Conservation (phyloP, 2,797 vertebrate genomes). For the Urocyon cinereoargenteus region DNA sequence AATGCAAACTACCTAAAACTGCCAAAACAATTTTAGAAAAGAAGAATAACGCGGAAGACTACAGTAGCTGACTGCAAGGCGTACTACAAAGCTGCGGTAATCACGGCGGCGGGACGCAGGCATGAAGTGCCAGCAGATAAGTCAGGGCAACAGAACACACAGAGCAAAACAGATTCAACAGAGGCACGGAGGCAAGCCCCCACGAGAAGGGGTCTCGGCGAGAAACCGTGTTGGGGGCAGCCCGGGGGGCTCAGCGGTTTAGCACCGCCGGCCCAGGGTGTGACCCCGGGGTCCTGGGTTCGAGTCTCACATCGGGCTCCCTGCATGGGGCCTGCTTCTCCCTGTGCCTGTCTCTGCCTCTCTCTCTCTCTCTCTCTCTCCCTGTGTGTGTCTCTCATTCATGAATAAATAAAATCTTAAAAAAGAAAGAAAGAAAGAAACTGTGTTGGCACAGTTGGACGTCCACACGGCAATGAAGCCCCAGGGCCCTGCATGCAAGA, state of each 20-base stretch:
- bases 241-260: too few species aligned
- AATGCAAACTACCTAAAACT: background rate
- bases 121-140: fast-evolving
- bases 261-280: too few species aligned
- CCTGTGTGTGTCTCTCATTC: too few species aligned
- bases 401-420: too few species aligned
- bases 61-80: background rate
- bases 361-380: too few species aligned
- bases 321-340: too few species aligned
- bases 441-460: fast-evolving
- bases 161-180: fast-evolving
- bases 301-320: too few species aligned
- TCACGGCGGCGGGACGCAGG: fast-evolving
- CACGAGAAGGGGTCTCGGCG: fast-evolving
- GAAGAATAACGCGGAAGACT: background rate
- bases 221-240: background rate
- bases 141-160: fast-evolving
- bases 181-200: background rate
- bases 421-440: too few species aligned
- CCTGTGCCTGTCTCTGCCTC: too few species aligned
- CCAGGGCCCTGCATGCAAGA: background rate
- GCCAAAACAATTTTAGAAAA: background rate
- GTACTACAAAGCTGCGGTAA: background rate
- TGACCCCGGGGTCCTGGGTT: too few species aligned
- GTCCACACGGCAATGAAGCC: fast-evolving